Evolutionary conservation across 1,140 invertebrate species (phyloP), one percentile per base, ranked within the genome.

Genomic region (Calosoma granatense): DNA sequence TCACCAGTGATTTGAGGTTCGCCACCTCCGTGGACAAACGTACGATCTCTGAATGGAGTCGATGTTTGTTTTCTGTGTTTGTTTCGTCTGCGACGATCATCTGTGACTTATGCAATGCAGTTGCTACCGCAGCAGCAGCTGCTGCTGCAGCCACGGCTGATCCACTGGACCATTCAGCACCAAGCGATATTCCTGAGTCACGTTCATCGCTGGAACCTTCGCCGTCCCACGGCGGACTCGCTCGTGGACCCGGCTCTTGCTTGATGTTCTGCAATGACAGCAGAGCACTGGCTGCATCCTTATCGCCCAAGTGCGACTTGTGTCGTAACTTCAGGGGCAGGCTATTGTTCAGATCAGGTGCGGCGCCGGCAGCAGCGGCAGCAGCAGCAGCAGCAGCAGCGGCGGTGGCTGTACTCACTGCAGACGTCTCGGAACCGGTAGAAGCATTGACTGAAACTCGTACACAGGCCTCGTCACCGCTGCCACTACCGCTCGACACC

Each of bases 1-100:
- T 78, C 65, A 86, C 79, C 69, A 86, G 80, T 58, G 82, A 85
- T 67, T 93, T 90, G 0, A 97, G 81, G 59, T 84, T 86, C n/a
- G 90, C 92, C 39, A 97, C 91, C 71, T 97, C 94, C 1, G 87
- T 89, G 9, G 92, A 92, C 2, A 97, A 79, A 56, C 88, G 79
- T 55, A 91, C 88, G 61, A 97, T 74, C 72, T 95, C 87, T 0
- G 83, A 85, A 65, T 93, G 88, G 0, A 97, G 79, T 66, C 89
- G 85, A 19, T 79, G 83, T 74, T 78, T 81, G 63, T 77, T 78
- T 70, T 85, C 76, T 63, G 80, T 78, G 53, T 79, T 75, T 9
- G 70, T 67, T 17, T 72, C 63, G 54, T 65, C 66, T 58, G 58
- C 65, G 65, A 66, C 54, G 69, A 70, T 57, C 52, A 55, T 52